Base-by-base conservation (phyloP, 2,888 invertebrate species). In the Dione vanillae region DNA sequence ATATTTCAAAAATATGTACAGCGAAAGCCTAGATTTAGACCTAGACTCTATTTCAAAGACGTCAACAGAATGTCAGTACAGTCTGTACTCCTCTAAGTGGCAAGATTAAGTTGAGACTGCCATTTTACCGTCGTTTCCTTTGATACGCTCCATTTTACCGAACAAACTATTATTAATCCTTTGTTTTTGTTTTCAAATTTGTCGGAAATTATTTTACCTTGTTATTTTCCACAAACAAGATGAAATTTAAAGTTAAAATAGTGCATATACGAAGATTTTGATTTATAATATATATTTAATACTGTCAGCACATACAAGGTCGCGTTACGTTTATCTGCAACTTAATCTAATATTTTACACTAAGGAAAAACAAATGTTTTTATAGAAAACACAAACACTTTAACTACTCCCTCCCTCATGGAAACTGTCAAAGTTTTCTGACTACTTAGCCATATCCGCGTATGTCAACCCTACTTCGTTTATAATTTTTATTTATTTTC, bases 51-150 rank as follows among this genome's bases (percentile, higher is more conserved):
- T 78, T 81, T 77, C 83, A 81, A 82, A 82, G 77, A 82, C 83
- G 84, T 85, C 83, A 86, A 83, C 85, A 83, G 84, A 83, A 73
- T 71, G 71, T 75, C 75, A 75, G 70, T 72, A 72, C 71, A 75
- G 75, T 74, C 75, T 73, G 71, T 70, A 65, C 69, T 68, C 65
- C 71, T 73, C 61, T 76, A 72, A 73, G 73, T 67, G 70, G 70
- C 59, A 47, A 73, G 65, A 75, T 75, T 73, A 76, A 75, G 73
- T 73, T 72, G 73, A 74, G 61, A 74, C 73, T 74, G 70, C 65
- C 62, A 67, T 75, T 74, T 72, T 67, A 58, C 69, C 66, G 67
- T 62, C 71, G 51, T 73, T 76, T 74, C 69, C 75, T 73, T 76
- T 76, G 73, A 75, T 71, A 73, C 66, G 43, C 64, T 65, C 61